Percentiles rank a stretch among this genome's conserved stretches.
Conservation (phyloP, 1,140 invertebrate genomes). For the Zaprionus ghesquierei region DNA sequence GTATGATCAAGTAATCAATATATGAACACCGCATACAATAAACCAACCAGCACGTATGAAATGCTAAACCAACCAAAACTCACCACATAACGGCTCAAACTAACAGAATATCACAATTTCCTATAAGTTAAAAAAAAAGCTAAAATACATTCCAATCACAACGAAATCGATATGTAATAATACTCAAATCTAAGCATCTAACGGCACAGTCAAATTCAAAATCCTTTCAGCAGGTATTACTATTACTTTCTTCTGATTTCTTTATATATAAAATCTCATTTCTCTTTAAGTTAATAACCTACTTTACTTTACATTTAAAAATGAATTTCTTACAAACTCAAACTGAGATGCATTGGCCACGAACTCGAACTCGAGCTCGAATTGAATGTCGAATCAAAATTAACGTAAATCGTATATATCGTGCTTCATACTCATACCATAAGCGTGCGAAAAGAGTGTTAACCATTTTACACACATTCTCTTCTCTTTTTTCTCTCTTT, state of each 20-base stretch:
- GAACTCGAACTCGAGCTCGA: constrained; percentile 19
- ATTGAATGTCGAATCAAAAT: constrained; percentile 38
- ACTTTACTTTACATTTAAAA: constrained; percentile 70
- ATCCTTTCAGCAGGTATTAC: constrained; percentile 34
- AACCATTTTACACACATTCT: constrained; percentile 59
- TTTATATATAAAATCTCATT: background rate
- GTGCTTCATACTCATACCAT: constrained; percentile 35
- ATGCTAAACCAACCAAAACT: constrained; percentile 15
- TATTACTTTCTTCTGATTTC: background rate
- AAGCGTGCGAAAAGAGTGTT: constrained; percentile 33
- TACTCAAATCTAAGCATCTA: constrained; percentile 29
- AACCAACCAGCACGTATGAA: constrained; percentile 15
- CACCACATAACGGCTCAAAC: constrained; percentile 6
- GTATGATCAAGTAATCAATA: constrained; percentile 34
- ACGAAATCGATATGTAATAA: constrained; percentile 19
- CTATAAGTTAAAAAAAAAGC: constrained; percentile 13
- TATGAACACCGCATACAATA: constrained; percentile 47
- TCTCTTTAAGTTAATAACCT: background rate
- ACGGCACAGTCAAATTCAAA: constrained; percentile 38
- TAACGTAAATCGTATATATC: constrained; percentile 26
- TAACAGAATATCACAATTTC: constrained; percentile 29
- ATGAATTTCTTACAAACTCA: constrained; percentile 81
- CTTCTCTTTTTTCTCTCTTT: constrained; percentile 62
- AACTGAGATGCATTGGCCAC: constrained; percentile 72
- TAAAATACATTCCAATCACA: constrained; percentile 27